A percentile compares a stretch with the other conserved stretches of the same genome.
phyloP scores from a whole-genome alignment of 2,888 invertebrate species.

The Diarsia brunnea region DNA sequence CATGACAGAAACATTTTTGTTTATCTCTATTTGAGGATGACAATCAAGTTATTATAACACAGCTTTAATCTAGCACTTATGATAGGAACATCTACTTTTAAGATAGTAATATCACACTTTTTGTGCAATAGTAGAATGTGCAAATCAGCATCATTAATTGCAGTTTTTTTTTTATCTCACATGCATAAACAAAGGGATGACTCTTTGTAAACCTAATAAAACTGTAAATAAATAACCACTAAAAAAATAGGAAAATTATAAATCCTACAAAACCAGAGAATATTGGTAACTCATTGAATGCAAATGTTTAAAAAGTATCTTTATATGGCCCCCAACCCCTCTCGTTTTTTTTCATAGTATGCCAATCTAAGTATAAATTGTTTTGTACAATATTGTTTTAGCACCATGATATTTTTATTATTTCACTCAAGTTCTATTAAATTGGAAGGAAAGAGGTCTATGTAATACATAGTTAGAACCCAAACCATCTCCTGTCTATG shows the following conservation, averaged over 20 bases:
- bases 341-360: too few relatives aligned
- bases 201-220: neutral
- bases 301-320: too few relatives aligned
- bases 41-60: constrained; percentile 18
- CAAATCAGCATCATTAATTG: neutral
- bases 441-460: too few relatives aligned
- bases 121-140: neutral
- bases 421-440: too few relatives aligned
- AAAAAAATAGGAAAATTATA: neutral
- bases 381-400: too few relatives aligned
- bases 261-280: neutral
- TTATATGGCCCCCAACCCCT: too few relatives aligned
- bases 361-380: too few relatives aligned
- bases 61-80: constrained; percentile 7
- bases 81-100: neutral
- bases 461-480: too few relatives aligned
- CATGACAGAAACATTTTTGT: constrained; percentile 23
- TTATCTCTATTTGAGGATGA: constrained; percentile 13
- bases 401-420: too few relatives aligned
- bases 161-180: neutral
- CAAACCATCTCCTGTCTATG: too few relatives aligned
- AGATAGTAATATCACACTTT: neutral
- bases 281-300: too few relatives aligned
- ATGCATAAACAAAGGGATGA: neutral
- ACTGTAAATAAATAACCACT: neutral